Base-by-base conservation (phyloP, 2,888 invertebrate genomes). In the Parascotia fuliginaria region DNA sequence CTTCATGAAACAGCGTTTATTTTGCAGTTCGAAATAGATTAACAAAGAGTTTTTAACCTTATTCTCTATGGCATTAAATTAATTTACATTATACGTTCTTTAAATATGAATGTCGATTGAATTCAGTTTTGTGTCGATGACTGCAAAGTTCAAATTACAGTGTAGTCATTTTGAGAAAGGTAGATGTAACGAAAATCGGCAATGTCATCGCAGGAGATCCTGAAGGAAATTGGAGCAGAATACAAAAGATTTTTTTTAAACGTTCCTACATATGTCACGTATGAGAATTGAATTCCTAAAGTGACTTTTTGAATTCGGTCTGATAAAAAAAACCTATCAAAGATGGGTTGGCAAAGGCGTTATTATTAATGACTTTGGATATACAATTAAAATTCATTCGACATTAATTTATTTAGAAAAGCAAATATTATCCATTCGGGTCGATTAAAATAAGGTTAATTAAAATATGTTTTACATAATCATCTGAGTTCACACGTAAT, bases 201-300 rank as follows among this genome's bases (percentile, higher is more conserved):
- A 75, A 64, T 81, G 82, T 85, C 85, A 85, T 83, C 79, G 65
- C 40, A 59, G 55, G 60, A 67, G 60, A 73, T 74, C 70, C 64
- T 70, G 48, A 41, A 71, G 72, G 75, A 78, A 84, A 79, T 78
- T 78, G 71, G 73, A 77, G 71, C 70, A 67, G 56, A 65, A 63
- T 69, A 71, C 70, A 72, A 75, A 67, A 65, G 64, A 27, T 40
- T 66, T 65, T 65, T 72, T 57, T 52, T 24, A 6, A 48, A 29
- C 16, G 31, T 34, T 44, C 44, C 16, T 37, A 50, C 56, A 57
- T 57, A 58, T 65, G 58, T 68, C 68, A 70, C 61, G 68, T 68
- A 53, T 49, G 47, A 62, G 60, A 65, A 64, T 61, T 52, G 42
- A 68, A 70, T 62, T 46, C 44, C 47, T 29, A 27, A 64, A 66